These are phyloP conservation scores for Melanotaenia duboulayi DNA, from an alignment of 2,113 vertebrate genomes.

Conservation along the genomic window DNA sequence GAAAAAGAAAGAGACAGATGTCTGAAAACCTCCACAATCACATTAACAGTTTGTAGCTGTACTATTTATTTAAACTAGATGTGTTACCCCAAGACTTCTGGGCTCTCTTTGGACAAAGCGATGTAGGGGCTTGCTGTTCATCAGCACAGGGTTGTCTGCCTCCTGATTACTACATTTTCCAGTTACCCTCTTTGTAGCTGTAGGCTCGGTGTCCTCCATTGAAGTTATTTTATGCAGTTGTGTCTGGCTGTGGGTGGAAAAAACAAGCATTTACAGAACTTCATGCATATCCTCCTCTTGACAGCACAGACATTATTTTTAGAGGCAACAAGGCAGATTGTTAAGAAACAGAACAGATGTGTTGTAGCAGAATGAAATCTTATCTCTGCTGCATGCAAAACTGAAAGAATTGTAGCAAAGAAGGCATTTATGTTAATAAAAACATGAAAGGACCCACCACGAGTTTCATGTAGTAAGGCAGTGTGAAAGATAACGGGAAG, in stretches of 20 bases:
- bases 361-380: neutral
- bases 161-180: constrained; percentile 1
- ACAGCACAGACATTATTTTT: neutral
- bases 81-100: constrained; percentile 67
- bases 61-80: neutral
- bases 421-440: neutral
- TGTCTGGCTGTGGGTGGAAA: constrained; percentile 8
- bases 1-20: neutral
- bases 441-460: constrained; percentile 35
- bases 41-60: neutral
- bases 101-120: constrained; percentile 66
- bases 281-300: neutral
- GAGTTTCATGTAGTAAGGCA: constrained; percentile 8
- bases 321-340: neutral
- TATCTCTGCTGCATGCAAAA: neutral
- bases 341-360: neutral
- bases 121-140: constrained; percentile 68
- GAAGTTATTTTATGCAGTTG: neutral
- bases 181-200: constrained; percentile 28
- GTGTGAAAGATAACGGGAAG: constrained; percentile 17
- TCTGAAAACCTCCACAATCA: neutral
- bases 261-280: constrained; percentile 4
- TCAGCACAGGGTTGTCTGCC: neutral
- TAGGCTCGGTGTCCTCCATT: constrained; percentile 53
- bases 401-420: neutral